Percentiles rank a stretch among this genome's conserved stretches.
These are phyloP conservation scores for Lanius collurio DNA, from an alignment of 2,113 vertebrate species.

Conservation along the genomic window DNA sequence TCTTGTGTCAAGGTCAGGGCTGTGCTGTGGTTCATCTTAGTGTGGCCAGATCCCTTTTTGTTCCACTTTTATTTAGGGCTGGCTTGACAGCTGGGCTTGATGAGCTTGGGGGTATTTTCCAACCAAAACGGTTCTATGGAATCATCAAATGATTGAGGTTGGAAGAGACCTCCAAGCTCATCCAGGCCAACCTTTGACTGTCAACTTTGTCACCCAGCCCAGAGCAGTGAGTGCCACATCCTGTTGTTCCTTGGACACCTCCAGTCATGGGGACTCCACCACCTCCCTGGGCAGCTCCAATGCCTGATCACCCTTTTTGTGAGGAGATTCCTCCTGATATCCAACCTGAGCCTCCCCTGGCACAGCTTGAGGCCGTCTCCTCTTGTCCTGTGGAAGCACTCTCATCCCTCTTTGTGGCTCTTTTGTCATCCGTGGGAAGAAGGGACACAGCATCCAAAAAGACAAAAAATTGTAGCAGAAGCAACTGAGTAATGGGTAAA, in stretches of 20 bases:
- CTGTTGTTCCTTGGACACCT: background rate
- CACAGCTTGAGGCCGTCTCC: background rate
- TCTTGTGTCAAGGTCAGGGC: background rate
- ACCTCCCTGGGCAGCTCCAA: background rate
- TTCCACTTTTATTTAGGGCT: background rate
- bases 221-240: background rate
- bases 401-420: background rate
- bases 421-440: background rate
- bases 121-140: fast-evolving
- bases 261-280: background rate
- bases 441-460: background rate
- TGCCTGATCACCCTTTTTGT: background rate
- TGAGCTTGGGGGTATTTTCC: background rate
- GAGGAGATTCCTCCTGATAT: background rate
- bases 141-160: fast-evolving
- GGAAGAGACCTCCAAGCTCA: background rate
- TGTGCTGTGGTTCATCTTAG: background rate
- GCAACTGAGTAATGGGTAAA: background rate
- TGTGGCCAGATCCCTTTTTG: fast-evolving
- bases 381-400: background rate
- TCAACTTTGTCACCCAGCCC: background rate
- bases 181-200: background rate
- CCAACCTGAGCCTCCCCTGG: background rate
- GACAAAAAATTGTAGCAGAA: background rate
- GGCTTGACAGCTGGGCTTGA: background rate